Conservation (phyloP, 2,888 invertebrate species). For the Invenusta paracnida region DNA sequence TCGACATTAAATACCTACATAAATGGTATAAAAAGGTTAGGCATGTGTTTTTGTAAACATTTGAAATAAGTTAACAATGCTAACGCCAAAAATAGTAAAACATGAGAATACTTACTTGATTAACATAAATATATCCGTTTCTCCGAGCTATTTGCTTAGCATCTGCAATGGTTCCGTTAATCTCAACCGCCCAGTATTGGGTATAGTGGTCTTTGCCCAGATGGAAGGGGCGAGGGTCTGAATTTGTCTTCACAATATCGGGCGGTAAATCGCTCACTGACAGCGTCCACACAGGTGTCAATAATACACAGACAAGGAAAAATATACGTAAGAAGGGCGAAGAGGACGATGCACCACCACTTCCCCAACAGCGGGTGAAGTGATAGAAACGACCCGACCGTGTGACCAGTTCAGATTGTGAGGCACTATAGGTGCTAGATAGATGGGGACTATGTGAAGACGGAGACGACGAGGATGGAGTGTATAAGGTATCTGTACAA, state of each 20-base stretch:
- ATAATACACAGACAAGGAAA: not conserved
- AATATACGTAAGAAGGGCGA: not conserved
- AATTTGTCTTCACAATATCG: not conserved
- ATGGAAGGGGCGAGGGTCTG: not conserved
- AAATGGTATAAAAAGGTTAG: too few relatives aligned
- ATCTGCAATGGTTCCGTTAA: conserved; percentile 21
- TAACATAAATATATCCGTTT: conserved; percentile 26
- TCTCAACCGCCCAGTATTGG: conserved; percentile 33
- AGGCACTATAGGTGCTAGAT: too few relatives aligned
- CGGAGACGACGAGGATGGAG: too few relatives aligned
- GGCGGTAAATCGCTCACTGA: not conserved
- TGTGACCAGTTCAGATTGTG: too few relatives aligned
- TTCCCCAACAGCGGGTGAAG: too few relatives aligned
- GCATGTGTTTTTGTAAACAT: too few relatives aligned
- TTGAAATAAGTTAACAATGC: too few relatives aligned
- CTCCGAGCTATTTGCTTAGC: not conserved
- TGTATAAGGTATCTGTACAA: too few relatives aligned
- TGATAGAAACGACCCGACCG: too few relatives aligned
- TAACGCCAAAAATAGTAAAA: conserved; percentile 44
- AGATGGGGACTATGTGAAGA: too few relatives aligned
- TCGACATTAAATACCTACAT: too few relatives aligned
- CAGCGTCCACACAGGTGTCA: not conserved
- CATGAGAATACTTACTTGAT: not conserved
- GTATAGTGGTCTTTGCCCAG: not conserved
- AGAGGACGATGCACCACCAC: too few relatives aligned